A percentile compares a stretch with the other conserved stretches of the same genome.
phyloP scores from a whole-genome alignment of 2,888 invertebrate species.

The Pollenia griseotomentosa region DNA sequence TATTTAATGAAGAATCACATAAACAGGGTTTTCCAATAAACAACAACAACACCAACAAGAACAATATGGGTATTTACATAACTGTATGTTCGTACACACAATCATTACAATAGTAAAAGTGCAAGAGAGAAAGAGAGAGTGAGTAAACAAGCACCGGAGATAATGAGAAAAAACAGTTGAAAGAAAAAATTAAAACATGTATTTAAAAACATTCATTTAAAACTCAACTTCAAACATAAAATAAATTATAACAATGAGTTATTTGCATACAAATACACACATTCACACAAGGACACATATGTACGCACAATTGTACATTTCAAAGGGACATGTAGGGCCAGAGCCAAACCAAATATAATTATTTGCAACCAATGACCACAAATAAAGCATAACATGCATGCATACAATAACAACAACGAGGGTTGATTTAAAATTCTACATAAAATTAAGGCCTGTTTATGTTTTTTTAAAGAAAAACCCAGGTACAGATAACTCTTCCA shows the following conservation, averaged over 20 bases:
- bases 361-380: conserved; percentile 71
- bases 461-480: too few species aligned
- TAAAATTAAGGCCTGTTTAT: background rate
- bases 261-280: conserved; percentile 33
- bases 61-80: background rate
- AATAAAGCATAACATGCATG: conserved; percentile 64
- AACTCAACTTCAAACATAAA: conserved; percentile 55
- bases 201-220: conserved; percentile 59
- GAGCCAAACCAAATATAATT: conserved; percentile 65
- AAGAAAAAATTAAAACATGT: background rate
- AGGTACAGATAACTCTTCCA: too few species aligned
- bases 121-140: background rate
- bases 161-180: background rate
- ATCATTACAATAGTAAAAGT: conserved; percentile 2
- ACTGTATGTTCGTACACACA: background rate
- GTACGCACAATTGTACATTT: conserved; percentile 1
- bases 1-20: conserved; percentile 56
- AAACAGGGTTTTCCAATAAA: conserved; percentile 28
- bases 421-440: background rate
- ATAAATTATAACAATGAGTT: conserved; percentile 63
- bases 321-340: conserved; percentile 18
- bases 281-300: background rate
- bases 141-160: conserved; percentile 17
- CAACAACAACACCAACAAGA: conserved; percentile 3
- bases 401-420: conserved; percentile 21